Base-by-base conservation (phyloP, 2,113 vertebrate species). In the Mustela nigripes region DNA sequence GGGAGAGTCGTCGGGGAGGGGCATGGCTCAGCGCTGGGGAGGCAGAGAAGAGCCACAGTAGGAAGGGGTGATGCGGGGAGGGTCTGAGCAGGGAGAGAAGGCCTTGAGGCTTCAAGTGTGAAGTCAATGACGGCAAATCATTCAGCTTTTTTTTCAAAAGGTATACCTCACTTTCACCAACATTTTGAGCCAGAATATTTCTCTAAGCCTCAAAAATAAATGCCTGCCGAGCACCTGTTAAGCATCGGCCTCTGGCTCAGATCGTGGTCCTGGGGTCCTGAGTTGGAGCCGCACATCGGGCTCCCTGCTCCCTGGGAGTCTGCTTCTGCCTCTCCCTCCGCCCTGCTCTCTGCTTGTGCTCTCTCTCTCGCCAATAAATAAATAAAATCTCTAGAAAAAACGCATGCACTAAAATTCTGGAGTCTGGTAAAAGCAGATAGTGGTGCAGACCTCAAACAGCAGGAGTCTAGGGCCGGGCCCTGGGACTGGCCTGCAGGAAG, bases 11-110 rank as follows among this genome's bases (percentile, higher is more conserved):
- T 76, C 39, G 48, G 67, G 36, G 28, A 36, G 26, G 36, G 31
- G 10, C 11, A 45, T 2, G 21, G 39, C 22, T 8, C 19, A 24
- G 56, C 28, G 10, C 10, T 48, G 31, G 8, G 5, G 11, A 2
- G 12, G 4, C 8, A 1, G 42, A 45, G 53, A 69, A 10, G 19
- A 60, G 16, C 0, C 6, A 3, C 56, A 48, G 0, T 26, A 33
- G 39, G 39, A 26, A 48, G 31, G 28, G 39, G 21, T 18, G 10
- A 31, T 48, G 67, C 12, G 31, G 39, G 28, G 14, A 33, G 71
- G 39, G 12, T 42, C 28, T 78, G 5, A 48, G 86, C 33, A 42
- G 21, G 18, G 1, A n/a, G 21, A 89, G 56, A 11, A 42, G 1
- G 2, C 56, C 56, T 62, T n/a, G 11, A 62, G 39, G 56, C 22